Base-by-base conservation (phyloP, 2,888 invertebrate species). In the Pterostichus madidus region DNA sequence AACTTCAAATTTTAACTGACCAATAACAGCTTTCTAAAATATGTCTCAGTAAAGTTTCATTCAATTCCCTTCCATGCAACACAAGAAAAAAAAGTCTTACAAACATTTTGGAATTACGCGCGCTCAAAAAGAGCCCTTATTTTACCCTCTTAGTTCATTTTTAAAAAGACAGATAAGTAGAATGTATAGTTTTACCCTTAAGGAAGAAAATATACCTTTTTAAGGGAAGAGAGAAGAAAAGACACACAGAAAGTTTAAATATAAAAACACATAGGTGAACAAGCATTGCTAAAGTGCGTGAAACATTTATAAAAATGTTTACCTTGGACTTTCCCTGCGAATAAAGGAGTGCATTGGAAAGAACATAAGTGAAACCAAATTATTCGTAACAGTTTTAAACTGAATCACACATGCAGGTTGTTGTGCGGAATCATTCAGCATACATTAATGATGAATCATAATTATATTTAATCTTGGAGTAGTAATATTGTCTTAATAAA, bases 311-410 rank as follows among this genome's bases (percentile, higher is more conserved):
- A 64, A 46, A 79, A 56, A 79, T 79, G n/a, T 80, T 80, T 80
- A 80, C 80, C 80, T 80, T 80, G 1, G 80, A 73, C 35, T 80
- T 80, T 59, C 80, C 80, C 80, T 80, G 80, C 71, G 80, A 73
- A 73, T 49, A 46, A 80, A 73, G 59, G 71, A 8, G 80, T 80
- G 80, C 80, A 80, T 56, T 44, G 59, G 31, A 73, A 71, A 73
- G n/a, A 80, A 80, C 46, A 80, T 35, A 52, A 32, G 68, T 80
- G 68, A 64, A 80, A 80, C 24, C 46, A 80, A 77, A 80, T 80
- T 80, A 49, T 49, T 64, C 80, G 32, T 68, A 61, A 80, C 24
- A 35, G 5, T 68, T 39, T 24, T 11, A 64, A 73, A 35, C 13
- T 56, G 31, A 77, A 13, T 77, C 53, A 80, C 61, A 49, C 80